A percentile compares a stretch with the other conserved stretches of the same genome.
Conservation (phyloP, 1,140 invertebrate genomes). For the Orchesella cincta region DNA sequence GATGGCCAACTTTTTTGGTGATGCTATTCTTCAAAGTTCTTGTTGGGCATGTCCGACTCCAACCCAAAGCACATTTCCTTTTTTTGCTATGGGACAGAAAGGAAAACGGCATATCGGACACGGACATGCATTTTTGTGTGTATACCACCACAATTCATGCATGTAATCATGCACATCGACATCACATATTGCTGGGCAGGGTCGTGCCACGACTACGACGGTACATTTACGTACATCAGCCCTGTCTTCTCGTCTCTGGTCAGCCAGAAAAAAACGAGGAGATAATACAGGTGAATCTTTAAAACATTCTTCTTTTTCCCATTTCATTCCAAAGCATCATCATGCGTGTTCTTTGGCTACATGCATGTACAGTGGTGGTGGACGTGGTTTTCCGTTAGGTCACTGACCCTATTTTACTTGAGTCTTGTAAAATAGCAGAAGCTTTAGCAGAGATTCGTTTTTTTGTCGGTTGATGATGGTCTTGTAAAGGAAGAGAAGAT, state of each 20-base stretch:
- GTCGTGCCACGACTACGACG: background rate
- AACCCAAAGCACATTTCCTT: no score
- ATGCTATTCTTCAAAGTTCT: background rate
- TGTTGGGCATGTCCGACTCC: background rate
- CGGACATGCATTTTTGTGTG: background rate
- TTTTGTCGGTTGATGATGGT: background rate
- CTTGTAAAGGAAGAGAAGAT: background rate
- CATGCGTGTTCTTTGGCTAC: background rate
- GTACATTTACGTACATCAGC: background rate
- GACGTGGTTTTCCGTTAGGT: slow-evolving; percentile 27
- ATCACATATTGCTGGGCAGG: slow-evolving; percentile 17
- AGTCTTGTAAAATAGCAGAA: background rate
- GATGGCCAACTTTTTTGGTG: background rate
- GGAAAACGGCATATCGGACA: background rate
- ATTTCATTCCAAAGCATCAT: background rate
- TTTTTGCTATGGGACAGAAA: background rate
- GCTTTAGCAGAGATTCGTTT: background rate
- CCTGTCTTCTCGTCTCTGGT: background rate
- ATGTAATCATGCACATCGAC: slow-evolving; percentile 12
- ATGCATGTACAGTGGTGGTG: slow-evolving; percentile 9
- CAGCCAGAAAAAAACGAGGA: slow-evolving; percentile 15
- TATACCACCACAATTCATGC: no score
- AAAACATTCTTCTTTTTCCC: background rate
- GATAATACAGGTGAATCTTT: slow-evolving; percentile 7
- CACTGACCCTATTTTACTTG: slow-evolving; percentile 12